These are phyloP conservation scores for Dasyornis broadbenti DNA, from an alignment of 2,113 vertebrate genomes.

Conservation along the genomic window DNA sequence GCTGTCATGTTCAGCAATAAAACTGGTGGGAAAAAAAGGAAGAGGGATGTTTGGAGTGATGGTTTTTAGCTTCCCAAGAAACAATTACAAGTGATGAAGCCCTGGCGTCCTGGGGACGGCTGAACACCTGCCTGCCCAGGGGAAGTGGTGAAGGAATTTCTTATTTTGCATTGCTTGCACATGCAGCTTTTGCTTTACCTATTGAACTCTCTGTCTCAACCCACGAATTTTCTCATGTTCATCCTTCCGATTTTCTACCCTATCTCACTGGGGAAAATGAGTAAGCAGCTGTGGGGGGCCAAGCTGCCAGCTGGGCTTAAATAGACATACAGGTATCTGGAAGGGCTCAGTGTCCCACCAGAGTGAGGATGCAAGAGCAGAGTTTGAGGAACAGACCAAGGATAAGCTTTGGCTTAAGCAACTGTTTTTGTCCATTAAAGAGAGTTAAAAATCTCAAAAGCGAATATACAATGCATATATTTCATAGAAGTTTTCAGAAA, in stretches of 20 bases:
- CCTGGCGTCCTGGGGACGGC: background rate
- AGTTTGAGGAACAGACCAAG: background rate
- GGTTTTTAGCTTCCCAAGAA: background rate
- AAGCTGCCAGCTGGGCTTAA: background rate
- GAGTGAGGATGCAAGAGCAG: background rate
- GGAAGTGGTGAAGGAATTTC: background rate
- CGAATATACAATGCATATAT: background rate
- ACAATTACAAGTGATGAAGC: background rate
- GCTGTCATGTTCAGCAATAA: background rate
- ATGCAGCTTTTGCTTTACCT: background rate
- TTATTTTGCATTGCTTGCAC: background rate
- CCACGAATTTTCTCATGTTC: background rate
- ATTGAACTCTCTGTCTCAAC: background rate
- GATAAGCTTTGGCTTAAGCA: background rate
- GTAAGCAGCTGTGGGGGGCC: background rate
- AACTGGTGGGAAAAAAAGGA: background rate
- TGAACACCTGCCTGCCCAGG: background rate
- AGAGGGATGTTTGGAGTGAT: background rate
- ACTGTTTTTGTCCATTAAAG: background rate
- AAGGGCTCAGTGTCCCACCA: background rate
- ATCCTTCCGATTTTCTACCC: background rate
- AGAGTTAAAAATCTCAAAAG: background rate
- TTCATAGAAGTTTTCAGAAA: background rate
- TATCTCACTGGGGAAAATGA: background rate
- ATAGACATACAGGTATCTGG: background rate